A percentile compares a stretch with the other conserved stretches of the same genome.
Evolutionary conservation across 1,140 invertebrate species (phyloP).

Genomic region (Brachionus paranguensis): DNA sequence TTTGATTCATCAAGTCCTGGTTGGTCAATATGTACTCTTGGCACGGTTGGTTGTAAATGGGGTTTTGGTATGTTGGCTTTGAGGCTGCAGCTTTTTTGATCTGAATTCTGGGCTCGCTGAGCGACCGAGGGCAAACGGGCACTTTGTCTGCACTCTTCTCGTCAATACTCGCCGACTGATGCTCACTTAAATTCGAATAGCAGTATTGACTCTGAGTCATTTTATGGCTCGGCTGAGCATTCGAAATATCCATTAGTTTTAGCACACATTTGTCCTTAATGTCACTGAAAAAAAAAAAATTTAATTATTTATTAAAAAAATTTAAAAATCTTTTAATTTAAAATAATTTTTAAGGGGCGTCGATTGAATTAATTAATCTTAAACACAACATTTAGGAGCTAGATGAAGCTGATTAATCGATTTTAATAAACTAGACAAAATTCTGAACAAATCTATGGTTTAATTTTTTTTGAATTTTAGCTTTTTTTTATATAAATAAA

Average conservation of each 20-base stretch:
- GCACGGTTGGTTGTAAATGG: neutral
- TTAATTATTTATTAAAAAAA: neutral
- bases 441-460: too few species aligned
- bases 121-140: neutral
- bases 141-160: neutral
- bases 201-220: conserved; percentile 17
- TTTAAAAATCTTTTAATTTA: too few species aligned
- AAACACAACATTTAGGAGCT: too few species aligned
- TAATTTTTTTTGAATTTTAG: too few species aligned
- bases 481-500: too few species aligned
- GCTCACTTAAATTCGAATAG: neutral
- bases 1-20: conserved; percentile 1
- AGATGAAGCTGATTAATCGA: too few species aligned
- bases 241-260: conserved; percentile 50
- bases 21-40: conserved; percentile 14
- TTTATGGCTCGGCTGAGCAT: neutral
- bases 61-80: neutral
- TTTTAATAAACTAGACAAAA: too few species aligned
- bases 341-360: too few species aligned
- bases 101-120: neutral
- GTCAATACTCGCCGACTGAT: neutral
- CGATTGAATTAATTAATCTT: too few species aligned
- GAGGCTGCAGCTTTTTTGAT: neutral
- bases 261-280: conserved; percentile 51
- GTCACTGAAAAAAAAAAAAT: conserved; percentile 41